Evolutionary conservation across 1,140 invertebrate species (phyloP), one percentile per base, ranked within the genome.

Genomic region (Atta cephalotes): DNA sequence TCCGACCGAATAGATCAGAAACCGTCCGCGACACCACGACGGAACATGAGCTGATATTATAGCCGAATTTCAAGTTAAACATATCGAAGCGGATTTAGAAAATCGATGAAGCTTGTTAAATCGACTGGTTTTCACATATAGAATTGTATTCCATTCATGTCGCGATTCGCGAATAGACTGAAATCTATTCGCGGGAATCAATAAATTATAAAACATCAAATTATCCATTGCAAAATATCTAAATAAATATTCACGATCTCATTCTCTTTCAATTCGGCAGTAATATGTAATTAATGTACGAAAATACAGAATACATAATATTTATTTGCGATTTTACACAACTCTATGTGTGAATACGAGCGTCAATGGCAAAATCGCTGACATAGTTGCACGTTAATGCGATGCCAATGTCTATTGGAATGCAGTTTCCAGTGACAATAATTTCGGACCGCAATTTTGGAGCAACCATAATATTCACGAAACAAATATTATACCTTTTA

Each of bases 1-100:
- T 28, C n/a, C 58, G 21, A 31, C 31, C 63, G 28, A 18, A 72
- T 39, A n/a, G 58, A 39, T 14, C 53, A 62, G 56, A 76, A 81
- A n/a, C 80, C 35, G 80, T 39, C 21, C 39, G 35, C 86, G 65
- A 72, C 28, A 58, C 6, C 53, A 25, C 16, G 45, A 25, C n/a
- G 35, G 28, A 65, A 39, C 25, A 49, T 60, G 18, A 45, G 35
- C 51, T 21, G 35, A 31, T 62, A 58, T 45, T 25, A 77, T 21
- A 68, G 9, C 63, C 58, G 66, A 72, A 89, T 82, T 84, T 60
- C 56, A 78, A 62, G 68, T 70, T 68, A 87, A 89, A 90, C 89
- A 90, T 90, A 90, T 90, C 89, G 88, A 82, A 77, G 21, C 16
- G 63, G 21, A 81, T 70, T 58, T 56, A 58, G 10, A 53, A 70